A percentile compares a stretch with the other conserved stretches of the same genome.
phyloP scores from a whole-genome alignment of 2,888 invertebrate genomes.

The Pollenia amentaria region DNA sequence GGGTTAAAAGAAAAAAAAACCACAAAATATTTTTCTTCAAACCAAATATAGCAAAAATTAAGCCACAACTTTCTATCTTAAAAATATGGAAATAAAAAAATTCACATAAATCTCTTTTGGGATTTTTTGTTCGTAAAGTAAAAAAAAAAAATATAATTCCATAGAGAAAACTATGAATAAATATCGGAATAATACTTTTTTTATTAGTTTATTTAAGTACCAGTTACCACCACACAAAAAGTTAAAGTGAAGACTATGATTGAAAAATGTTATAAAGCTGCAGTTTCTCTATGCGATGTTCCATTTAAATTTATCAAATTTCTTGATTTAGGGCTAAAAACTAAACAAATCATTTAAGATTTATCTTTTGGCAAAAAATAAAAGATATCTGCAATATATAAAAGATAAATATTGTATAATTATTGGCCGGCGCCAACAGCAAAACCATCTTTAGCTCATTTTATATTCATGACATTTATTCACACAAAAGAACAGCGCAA shows the following conservation, averaged over 20 bases:
- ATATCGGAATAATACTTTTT: not conserved
- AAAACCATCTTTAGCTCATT: not conserved
- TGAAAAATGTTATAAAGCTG: not conserved
- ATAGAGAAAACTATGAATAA: constrained; percentile 18
- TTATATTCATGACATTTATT: not conserved
- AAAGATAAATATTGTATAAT: no score
- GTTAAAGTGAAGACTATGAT: not conserved
- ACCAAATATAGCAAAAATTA: not conserved
- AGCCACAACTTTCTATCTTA: not conserved
- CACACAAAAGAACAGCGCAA: not conserved
- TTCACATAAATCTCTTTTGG: constrained; percentile 9
- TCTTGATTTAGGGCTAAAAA: not conserved
- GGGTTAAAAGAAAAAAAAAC: not conserved
- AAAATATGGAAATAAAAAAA: constrained; percentile 10
- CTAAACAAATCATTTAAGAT: not conserved
- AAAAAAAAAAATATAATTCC: not conserved
- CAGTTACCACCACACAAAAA: not conserved
- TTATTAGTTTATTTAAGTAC: not conserved
- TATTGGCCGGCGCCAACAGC: no score
- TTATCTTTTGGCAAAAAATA: not conserved
- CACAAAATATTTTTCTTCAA: not conserved
- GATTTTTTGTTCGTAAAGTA: not conserved
- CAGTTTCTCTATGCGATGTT: no score
- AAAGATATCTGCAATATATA: no score
- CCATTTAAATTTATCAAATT: constrained; percentile 7